phyloP scores from a whole-genome alignment of 2,113 vertebrate genomes.

The Nannobrachium achirus region DNA sequence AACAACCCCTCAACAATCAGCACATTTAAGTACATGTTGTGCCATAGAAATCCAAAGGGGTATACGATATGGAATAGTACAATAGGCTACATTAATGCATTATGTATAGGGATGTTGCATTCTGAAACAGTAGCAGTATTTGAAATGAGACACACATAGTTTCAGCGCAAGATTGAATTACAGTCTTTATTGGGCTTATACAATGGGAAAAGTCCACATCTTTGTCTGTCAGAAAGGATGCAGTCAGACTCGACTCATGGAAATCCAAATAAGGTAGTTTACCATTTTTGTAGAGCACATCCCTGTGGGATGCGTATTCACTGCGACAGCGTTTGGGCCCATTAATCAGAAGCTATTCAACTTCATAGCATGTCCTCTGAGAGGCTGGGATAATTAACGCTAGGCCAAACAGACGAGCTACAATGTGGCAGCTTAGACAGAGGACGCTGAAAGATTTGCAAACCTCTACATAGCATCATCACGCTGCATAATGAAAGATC shows the following conservation, averaged over 20 bases:
- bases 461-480: slow-evolving; percentile 42
- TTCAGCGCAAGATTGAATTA: slow-evolving; percentile 56
- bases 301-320: slow-evolving; percentile 59
- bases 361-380: slow-evolving; percentile 60
- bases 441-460: slow-evolving; percentile 48
- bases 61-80: not conserved
- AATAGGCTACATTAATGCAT: slow-evolving; percentile 20
- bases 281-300: slow-evolving; percentile 64
- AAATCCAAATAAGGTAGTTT: slow-evolving; percentile 72
- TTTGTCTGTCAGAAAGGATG: slow-evolving; percentile 49
- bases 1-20: slow-evolving; percentile 38
- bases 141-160: slow-evolving; percentile 32
- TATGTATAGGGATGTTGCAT: slow-evolving; percentile 31
- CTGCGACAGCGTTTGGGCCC: slow-evolving; percentile 59
- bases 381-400: slow-evolving; percentile 68
- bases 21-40: slow-evolving; percentile 24
- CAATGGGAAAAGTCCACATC: slow-evolving; percentile 54
- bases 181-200: slow-evolving; percentile 49
- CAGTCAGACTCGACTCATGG: slow-evolving; percentile 57
- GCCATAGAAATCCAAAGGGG: slow-evolving; percentile 28
- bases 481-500: slow-evolving; percentile 43
- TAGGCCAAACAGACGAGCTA: slow-evolving; percentile 55
- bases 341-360: slow-evolving; percentile 71
- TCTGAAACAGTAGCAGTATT: slow-evolving; percentile 33
- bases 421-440: slow-evolving; percentile 48